phyloP scores from a whole-genome alignment of 2,797 vertebrate genomes.

The Pipistrellus pipistrellus region DNA sequence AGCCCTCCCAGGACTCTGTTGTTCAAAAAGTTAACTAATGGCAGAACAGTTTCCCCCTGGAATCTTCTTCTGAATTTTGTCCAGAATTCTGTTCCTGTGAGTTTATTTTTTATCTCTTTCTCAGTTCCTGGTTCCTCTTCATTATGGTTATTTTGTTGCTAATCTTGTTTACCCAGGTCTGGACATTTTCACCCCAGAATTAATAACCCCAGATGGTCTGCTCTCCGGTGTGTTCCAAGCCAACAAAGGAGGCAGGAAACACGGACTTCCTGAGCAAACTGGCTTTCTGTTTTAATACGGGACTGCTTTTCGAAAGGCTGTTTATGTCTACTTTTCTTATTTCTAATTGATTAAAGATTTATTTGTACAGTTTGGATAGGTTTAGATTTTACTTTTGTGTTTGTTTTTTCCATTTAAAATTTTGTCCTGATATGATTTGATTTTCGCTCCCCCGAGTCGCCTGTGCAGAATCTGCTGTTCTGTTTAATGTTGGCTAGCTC shows the following conservation, averaged over 20 bases:
- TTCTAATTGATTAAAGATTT: not conserved
- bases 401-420: slow-evolving; percentile 38
- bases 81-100: slow-evolving; percentile 38
- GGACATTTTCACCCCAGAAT: slow-evolving; percentile 68
- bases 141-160: slow-evolving; percentile 70
- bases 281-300: slow-evolving; percentile 7
- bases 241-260: slow-evolving; percentile 81
- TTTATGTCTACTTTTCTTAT: slow-evolving; percentile 25
- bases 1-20: not conserved
- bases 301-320: slow-evolving; percentile 3
- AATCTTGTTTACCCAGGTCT: slow-evolving; percentile 81
- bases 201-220: slow-evolving; percentile 78
- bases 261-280: slow-evolving; percentile 70
- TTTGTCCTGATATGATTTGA: not conserved
- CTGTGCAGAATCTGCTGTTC: not conserved
- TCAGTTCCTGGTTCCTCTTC: slow-evolving; percentile 54
- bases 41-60: not conserved
- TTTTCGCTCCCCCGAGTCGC: not conserved
- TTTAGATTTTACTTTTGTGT: not conserved
- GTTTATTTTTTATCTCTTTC: slow-evolving; percentile 20
- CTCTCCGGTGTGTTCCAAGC: slow-evolving; percentile 74
- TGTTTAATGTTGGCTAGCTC: not conserved
- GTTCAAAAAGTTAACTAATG: not conserved
- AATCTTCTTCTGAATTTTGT: slow-evolving; percentile 30
- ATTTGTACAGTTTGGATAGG: not conserved